A percentile compares a stretch with the other conserved stretches of the same genome.
These are phyloP conservation scores for Oncorhynchus clarkii DNA, from an alignment of 2,113 vertebrate species.

Conservation along the genomic window DNA sequence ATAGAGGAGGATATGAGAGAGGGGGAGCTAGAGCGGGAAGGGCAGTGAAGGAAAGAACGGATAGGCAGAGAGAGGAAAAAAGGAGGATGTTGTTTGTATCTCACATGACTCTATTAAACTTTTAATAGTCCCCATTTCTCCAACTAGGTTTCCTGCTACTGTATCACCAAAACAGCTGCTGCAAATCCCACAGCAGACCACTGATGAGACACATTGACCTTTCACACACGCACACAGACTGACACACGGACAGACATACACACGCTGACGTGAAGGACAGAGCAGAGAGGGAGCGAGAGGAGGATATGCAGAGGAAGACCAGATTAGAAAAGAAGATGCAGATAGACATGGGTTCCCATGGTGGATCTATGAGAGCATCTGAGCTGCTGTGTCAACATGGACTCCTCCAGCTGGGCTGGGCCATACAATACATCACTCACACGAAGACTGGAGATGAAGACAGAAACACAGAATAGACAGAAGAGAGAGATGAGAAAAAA, in stretches of 20 bases:
- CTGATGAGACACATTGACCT: not conserved
- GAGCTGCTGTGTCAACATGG: conserved; percentile 55
- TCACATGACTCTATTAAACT: conserved; percentile 49
- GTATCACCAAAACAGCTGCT: not conserved
- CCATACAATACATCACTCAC: not conserved
- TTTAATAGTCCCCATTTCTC: conserved; percentile 46
- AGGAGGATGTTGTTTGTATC: conserved; percentile 28
- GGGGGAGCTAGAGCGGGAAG: conserved; percentile 6
- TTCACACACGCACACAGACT: not conserved
- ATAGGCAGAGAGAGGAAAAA: conserved; percentile 14
- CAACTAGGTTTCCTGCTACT: conserved; percentile 25
- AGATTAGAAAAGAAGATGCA: conserved; percentile 63
- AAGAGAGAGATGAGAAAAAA: not conserved
- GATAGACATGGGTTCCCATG: conserved; percentile 57
- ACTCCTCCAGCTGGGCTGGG: conserved; percentile 44
- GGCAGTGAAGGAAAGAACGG: conserved; percentile 16
- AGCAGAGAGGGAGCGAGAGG: not conserved
- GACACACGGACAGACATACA: not conserved
- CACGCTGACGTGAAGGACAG: not conserved
- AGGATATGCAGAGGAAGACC: conserved; percentile 33
- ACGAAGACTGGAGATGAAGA: not conserved
- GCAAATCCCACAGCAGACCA: conserved; percentile 12
- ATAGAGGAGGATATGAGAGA: conserved; percentile 4
- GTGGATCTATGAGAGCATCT: conserved; percentile 44
- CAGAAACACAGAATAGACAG: not conserved